Evolutionary conservation across 2,888 invertebrate genomes (phyloP).

Genomic region (Amiota minor): DNA sequence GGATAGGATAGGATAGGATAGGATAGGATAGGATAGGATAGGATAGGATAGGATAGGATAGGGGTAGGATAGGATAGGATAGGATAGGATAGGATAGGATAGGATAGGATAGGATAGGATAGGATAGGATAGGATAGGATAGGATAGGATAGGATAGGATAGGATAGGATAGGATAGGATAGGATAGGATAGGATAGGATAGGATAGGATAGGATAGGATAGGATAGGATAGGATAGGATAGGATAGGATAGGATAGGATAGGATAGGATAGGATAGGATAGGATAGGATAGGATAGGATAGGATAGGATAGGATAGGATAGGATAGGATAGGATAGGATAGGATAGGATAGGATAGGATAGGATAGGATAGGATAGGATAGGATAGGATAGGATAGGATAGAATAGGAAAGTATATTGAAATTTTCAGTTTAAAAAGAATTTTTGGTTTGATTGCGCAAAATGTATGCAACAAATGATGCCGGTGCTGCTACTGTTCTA

Average conservation of each 20-base stretch:
- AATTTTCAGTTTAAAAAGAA: conserved; percentile 1
- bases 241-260: too few relatives aligned
- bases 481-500: not conserved
- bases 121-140: not conserved
- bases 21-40: not conserved
- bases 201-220: not conserved
- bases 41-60: not conserved
- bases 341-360: not conserved
- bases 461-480: conserved; percentile 23
- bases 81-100: too few relatives aligned
- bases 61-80: too few relatives aligned
- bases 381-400: not conserved
- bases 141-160: not conserved
- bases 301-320: too few relatives aligned
- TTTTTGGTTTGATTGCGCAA: conserved; percentile 15
- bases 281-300: not conserved
- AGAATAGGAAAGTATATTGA: conserved; percentile 25
- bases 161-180: not conserved
- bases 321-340: not conserved
- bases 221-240: not conserved
- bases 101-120: not conserved
- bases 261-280: not conserved
- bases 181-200: not conserved
- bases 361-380: not conserved
- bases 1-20: not conserved